Base-by-base conservation (phyloP, 2,888 invertebrate genomes). In the Neoitamus cyanurus region DNA sequence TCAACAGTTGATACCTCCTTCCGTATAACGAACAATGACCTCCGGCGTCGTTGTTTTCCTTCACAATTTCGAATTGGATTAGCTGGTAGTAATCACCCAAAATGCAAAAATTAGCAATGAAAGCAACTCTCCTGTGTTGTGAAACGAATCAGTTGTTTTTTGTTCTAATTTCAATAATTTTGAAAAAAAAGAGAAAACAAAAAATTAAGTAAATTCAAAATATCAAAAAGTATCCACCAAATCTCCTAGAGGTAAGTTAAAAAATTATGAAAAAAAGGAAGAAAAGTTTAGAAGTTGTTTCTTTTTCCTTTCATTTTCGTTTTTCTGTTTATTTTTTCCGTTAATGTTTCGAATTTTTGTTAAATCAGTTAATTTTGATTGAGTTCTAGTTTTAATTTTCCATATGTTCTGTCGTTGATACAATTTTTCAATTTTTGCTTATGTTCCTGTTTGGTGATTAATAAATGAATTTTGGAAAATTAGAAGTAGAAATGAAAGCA, bases 401-500 rank as follows among this genome's bases (percentile, higher is more conserved):
- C 37, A 77, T 42, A 25, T 36, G 34, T 73, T 34, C 9, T 73
- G 36, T 20, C 20, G 58, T 42, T 37, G 46, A 42, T 25, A 30
- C 28, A 4, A 7, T 15, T 13, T 9, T 73, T 36, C 6, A 25
- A 36, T 28, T 70, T 70, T 70, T 30, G 34, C 20, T 34, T 34
- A 75, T 37, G 11, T 37, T 25, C 20, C 36, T 37, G 25, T 75
- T 37, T 75, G 37, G 20, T 34, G 5, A 37, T 75, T 75, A 34
- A 37, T 75, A 80, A 80, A 31, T 87, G 85, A 84, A 86, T 85
- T 58, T 86, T 85, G 84, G 80, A 70, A 83, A 72, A 85, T 82
- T 84, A 84, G 85, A 83, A 70, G 77, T 72, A 68, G 84, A 85
- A 83, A 58, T 31, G 58, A 83, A 83, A 85, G 86, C 87, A 87